Base-by-base conservation (phyloP, 1,140 invertebrate genomes). In the Dufourea novaeangliae region DNA sequence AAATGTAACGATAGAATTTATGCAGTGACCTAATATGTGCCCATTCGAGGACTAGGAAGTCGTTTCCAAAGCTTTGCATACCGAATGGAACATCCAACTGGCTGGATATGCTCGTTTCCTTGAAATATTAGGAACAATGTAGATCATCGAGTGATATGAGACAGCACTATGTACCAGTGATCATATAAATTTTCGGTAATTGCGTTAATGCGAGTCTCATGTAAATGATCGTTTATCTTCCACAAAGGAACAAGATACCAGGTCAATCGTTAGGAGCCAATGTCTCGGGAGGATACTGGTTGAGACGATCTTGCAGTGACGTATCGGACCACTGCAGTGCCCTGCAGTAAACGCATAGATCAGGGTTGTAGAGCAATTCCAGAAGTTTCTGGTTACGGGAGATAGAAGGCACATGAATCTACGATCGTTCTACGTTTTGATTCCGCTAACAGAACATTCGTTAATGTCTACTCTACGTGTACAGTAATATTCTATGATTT, bases 261-360 rank as follows among this genome's bases (percentile, higher is more conserved):
- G 67, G 67, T 83, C 80, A 82, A 82, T 83, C 80, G 80, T 71
- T 68, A 29, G 62, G 70, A 44, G 56, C 76, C 79, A 72, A 61
- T 78, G 79, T 82, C 81, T 83, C 81, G 68, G 34, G 75, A 83
- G 81, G 37, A 82, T 69, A 61, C 37, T 44, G 41, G 11, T 14
- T 29, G 50, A 78, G 63, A 77, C 79, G 81, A 77, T 81, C 79
- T 81, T 62, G 77, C 74, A 66, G 74, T 78, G 68, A 83, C 80
- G 78, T 82, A 83, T 83, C 78, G 74, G 50, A 37, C 56, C 63
- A 83, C 81, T 82, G 81, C 81, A 83, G 80, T 78, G 71, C 50
- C 63, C 50, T 81, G 79, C 80, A 78, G 68, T 44, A 57, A 73
- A 83, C 68, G 69, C 61, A 59, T 78, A 82, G 73, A 83, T 72